Base-by-base conservation (phyloP, 2,113 vertebrate species). In the Tor tambroides region DNA sequence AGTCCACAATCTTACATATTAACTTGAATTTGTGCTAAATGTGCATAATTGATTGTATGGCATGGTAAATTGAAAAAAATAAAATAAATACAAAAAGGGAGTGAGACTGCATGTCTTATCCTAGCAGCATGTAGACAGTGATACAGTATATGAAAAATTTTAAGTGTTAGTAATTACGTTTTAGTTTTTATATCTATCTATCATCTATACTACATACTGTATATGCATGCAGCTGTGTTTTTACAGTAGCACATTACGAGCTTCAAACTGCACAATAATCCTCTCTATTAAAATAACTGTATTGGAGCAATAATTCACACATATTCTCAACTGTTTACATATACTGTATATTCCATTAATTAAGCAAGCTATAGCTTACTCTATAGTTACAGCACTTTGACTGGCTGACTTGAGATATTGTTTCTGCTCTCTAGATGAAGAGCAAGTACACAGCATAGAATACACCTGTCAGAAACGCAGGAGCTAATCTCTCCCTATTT, bases 31-130 rank as follows among this genome's bases (percentile, higher is more conserved):
- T 86, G 85, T 23, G n/a, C 84, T 87, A 89, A 90, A 88, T 78
- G 87, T 88, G 85, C 90, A 87, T 89, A 90, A 89, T 88, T 86
- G 85, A 91, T 91, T 92, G 61, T 90, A 67, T 69, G 65, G 84
- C 84, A 85, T 63, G 80, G 91, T 90, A 88, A 85, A 86, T 91
- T 85, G 46, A 86, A 83, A 91, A 8, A 21, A 59, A 78, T 61
- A 88, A 88, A 83, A 85, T 35, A 38, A 56, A 21, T 12, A 77
- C 83, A 38, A 10, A 41, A 41, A 41, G 41, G 43, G 43, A 46
- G 3, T 3, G 11, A 46, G 43, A 46, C 43, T 46, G 43, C 43
- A 46, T 46, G 43, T 46, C 2, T 12, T 46, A 46, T 46, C 6
- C 79, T 81, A 41, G 35, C 59, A 28, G 80, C 61, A 65, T 46